Conservation (phyloP, 2,888 invertebrate species). For the Polymixis flavicincta region DNA sequence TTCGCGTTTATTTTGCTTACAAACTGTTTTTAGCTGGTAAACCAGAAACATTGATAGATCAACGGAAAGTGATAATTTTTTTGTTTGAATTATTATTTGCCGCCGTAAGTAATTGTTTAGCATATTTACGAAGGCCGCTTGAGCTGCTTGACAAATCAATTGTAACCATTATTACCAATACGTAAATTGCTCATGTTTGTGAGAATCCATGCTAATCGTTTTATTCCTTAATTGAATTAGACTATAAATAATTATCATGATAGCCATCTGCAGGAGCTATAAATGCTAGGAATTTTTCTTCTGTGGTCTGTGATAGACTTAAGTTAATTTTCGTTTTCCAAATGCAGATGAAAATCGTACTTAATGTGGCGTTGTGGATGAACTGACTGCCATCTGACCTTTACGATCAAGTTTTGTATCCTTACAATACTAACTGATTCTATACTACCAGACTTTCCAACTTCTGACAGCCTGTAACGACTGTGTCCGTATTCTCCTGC, state of each 20-base stretch:
- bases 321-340: background rate
- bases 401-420: background rate
- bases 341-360: background rate
- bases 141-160: conserved; percentile 38
- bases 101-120: background rate
- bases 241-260: background rate
- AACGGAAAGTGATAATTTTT: background rate
- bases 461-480: conserved; percentile 4
- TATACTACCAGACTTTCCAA: background rate
- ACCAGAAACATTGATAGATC: background rate
- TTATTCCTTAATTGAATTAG: background rate
- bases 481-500: background rate
- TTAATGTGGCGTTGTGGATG: background rate
- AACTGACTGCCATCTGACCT: background rate
- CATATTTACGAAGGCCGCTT: conserved; percentile 7
- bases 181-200: conserved; percentile 8
- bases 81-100: background rate
- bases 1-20: conserved; percentile 17
- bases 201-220: conserved; percentile 19
- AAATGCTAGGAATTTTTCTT: background rate
- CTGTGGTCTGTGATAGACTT: background rate
- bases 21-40: background rate
- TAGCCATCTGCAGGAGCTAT: background rate
- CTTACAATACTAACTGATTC: background rate
- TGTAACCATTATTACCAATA: background rate